phyloP scores from a whole-genome alignment of 1,140 invertebrate genomes.

The Cyrtorhinus lividipennis region DNA sequence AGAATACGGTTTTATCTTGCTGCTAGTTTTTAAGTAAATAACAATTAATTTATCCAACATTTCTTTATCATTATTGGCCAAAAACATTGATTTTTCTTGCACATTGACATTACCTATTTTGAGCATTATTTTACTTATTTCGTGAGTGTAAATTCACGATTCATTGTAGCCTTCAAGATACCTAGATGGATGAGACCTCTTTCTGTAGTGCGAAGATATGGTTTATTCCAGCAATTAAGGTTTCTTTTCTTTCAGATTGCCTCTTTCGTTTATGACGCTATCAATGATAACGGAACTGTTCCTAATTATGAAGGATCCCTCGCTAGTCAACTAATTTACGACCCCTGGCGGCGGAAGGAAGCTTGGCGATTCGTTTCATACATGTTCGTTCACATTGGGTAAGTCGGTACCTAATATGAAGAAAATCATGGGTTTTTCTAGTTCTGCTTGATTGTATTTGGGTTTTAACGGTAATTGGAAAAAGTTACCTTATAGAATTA shows the following conservation, averaged over 20 bases:
- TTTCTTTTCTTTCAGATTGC: conserved; percentile 23
- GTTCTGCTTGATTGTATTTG: neutral
- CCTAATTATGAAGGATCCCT: conserved; percentile 52
- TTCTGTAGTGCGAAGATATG: too few relatives aligned
- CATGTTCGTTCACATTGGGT: conserved; percentile 94
- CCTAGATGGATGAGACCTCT: too few relatives aligned
- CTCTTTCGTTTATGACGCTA: conserved; percentile 27
- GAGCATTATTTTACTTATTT: too few relatives aligned
- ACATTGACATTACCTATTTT: too few relatives aligned
- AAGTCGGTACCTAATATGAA: conserved; percentile 26
- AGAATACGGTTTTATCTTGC: too few relatives aligned
- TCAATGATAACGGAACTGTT: conserved; percentile 32
- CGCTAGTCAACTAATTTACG: conserved; percentile 70
- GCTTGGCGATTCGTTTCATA: conserved; percentile 88
- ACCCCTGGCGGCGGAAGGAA: conserved; percentile 72
- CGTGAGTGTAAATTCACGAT: too few relatives aligned
- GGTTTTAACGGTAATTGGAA: neutral
- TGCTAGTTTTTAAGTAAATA: too few relatives aligned
- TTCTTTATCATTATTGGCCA: too few relatives aligned
- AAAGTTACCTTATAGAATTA: neutral
- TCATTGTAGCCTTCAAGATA: too few relatives aligned
- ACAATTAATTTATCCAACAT: too few relatives aligned
- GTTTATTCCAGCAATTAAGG: too few relatives aligned
- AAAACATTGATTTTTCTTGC: too few relatives aligned
- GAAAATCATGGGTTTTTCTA: neutral